Percentiles rank a stretch among this genome's conserved stretches.
phyloP scores from a whole-genome alignment of 2,888 invertebrate genomes.

The Junonia oenone region DNA sequence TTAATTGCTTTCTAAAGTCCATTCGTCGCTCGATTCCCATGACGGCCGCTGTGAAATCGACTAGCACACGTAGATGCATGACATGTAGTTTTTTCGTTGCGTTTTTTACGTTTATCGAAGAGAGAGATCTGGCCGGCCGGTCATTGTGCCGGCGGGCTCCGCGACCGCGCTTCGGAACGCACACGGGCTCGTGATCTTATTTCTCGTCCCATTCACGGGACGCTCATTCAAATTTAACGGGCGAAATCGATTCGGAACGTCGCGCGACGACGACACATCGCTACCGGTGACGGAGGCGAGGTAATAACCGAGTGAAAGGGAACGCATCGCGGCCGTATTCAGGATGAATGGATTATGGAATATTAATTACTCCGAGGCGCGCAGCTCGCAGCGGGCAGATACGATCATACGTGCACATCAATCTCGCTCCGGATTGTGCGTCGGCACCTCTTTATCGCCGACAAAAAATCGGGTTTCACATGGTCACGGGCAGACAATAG shows the following conservation, averaged over 20 bases:
- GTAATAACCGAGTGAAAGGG: constrained; percentile 42
- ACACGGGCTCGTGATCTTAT: constrained; percentile 65
- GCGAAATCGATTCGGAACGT: constrained; percentile 62
- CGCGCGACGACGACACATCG: constrained; percentile 64
- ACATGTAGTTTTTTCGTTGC: constrained; percentile 74
- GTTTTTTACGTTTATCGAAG: constrained; percentile 69
- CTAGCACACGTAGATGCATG: constrained; percentile 78
- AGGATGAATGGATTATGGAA: constrained; percentile 68
- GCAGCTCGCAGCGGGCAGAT: constrained; percentile 61
- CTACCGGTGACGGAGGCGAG: constrained; percentile 47
- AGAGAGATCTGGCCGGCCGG: constrained; percentile 71
- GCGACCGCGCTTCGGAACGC: constrained; percentile 43
- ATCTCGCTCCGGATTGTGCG: constrained; percentile 65
- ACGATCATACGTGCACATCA: constrained; percentile 65
- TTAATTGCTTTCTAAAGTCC: constrained; percentile 77
- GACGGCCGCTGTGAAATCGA: constrained; percentile 74
- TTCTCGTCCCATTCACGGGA: constrained; percentile 62
- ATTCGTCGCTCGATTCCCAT: constrained; percentile 75
- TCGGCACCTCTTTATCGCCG: constrained; percentile 75
- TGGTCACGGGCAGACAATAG: constrained; percentile 64
- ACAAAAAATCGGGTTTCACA: constrained; percentile 73
- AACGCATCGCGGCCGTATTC: constrained; percentile 44
- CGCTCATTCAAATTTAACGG: constrained; percentile 73
- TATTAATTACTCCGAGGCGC: constrained; percentile 61
- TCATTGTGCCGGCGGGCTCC: constrained; percentile 60